Evolutionary conservation across 30 jellyfish, hydroid and myxozoan genomes (phyloP), one percentile per base, ranked within the genome.

Genomic region (Pelagia noctiluca): DNA sequence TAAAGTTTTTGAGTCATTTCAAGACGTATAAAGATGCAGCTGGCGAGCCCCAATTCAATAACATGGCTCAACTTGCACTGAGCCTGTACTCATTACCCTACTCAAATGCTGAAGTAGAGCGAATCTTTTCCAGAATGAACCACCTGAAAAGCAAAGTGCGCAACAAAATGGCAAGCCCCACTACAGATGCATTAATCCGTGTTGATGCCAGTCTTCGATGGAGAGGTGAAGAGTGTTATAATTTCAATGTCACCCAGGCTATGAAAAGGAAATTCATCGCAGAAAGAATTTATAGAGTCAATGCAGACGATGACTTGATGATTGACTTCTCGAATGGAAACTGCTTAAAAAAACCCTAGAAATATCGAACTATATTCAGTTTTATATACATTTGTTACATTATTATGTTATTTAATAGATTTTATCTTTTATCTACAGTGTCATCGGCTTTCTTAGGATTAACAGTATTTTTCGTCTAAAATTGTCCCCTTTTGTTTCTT

Each of bases 61-160:
- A 53, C 64, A 31, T 76, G 69, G 87, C 77, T n/a, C 78, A 28
- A 25, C 87, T 76, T 76, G 87, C 77, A 10, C 60, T 76, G 63
- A 54, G 50, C 8, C 37, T 76, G 62, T 49, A 76, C 38, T 52
- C 87, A 28, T 36, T 78, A 8, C 89, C 89, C 48, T 78, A 78
- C 76, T 78, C 89, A 29, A 62, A 78, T 63, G 89, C 80, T 30
- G 89, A 78, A 62, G 89, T 78, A 42, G 89, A 78, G 82, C 82
- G 80, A 1, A 78, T 78, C 63, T 61, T 61, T 50, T 78, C 80
- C 5, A 78, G 47, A 33, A 63, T 78, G 86, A 75, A 60, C 53
- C 54, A 76, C 81, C 36, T 50, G 10, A 53, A 50, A 61, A 53
- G 81, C 63, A 78, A 78, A 36, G 50, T 78, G 72, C 35, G 89